Conservation (phyloP, 2,113 vertebrate genomes). For the Corvus cornix region DNA sequence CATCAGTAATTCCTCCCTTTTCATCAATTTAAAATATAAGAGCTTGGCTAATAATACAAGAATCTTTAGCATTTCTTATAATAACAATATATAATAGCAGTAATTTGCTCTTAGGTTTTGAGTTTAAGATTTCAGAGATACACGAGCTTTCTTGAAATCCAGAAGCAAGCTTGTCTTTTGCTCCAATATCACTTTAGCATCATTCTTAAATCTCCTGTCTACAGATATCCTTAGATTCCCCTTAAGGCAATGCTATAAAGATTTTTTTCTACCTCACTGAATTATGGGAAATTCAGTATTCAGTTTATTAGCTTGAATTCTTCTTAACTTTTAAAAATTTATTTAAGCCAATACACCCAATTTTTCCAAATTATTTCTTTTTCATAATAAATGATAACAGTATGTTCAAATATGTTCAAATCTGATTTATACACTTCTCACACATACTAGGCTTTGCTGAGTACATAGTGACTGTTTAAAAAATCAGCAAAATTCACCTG, state of each 20-base stretch:
- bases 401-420: not conserved
- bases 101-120: not conserved
- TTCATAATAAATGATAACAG: not conserved
- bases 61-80: not conserved
- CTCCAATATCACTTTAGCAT: not conserved
- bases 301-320: not conserved
- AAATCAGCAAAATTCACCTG: conserved; percentile 14
- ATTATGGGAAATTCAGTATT: not conserved
- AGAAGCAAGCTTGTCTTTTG: not conserved
- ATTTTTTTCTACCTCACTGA: not conserved
- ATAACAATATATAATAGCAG: not conserved
- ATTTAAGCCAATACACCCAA: not conserved
- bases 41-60: not conserved
- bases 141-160: not conserved
- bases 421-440: not conserved
- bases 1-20: not conserved
- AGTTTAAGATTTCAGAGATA: not conserved
- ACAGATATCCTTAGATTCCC: not conserved
- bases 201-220: not conserved
- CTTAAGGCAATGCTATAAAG: not conserved
- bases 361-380: not conserved
- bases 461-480: not conserved
- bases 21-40: not conserved
- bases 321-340: not conserved
- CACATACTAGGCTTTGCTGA: not conserved